Conservation (phyloP, 2,113 vertebrate species). For the Climacteris rufus region DNA sequence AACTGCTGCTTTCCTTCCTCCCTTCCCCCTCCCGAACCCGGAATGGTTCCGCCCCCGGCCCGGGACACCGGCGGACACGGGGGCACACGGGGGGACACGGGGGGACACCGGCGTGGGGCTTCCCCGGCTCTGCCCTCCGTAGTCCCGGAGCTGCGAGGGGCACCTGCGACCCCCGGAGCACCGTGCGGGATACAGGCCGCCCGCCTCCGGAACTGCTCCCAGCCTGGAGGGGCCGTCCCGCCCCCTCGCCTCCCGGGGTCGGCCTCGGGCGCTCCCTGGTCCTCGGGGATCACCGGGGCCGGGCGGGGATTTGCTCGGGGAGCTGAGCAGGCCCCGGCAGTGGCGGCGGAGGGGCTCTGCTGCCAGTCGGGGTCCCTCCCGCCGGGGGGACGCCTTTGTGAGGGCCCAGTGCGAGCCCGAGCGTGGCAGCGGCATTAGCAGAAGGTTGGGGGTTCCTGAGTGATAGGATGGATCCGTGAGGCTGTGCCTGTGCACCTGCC, state of each 20-base stretch:
- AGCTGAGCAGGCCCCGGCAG: not conserved
- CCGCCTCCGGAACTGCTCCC: not conserved
- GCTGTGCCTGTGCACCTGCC: not conserved
- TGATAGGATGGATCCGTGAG: fast-evolving
- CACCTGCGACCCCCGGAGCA: not conserved
- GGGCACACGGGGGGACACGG: too few species aligned
- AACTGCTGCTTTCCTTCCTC: not conserved
- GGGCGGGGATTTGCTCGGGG: too few species aligned
- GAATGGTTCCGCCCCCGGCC: not conserved
- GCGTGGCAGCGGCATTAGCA: not conserved
- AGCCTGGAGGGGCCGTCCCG: not conserved
- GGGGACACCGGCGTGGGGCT: too few species aligned
- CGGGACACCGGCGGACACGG: not conserved
- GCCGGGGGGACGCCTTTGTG: too few species aligned
- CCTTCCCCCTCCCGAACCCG: too few species aligned
- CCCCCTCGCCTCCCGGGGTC: too few species aligned
- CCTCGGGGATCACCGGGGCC: not conserved
- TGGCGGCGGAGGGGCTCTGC: not conserved
- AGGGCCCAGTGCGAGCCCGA: not conserved
- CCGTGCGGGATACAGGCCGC: not conserved
- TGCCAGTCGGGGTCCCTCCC: not conserved
- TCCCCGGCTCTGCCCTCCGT: not conserved
- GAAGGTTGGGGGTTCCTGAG: not conserved
- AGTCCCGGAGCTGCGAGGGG: not conserved
- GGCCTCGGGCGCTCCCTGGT: not conserved